Conservation (phyloP, 2,113 vertebrate genomes). For the Neotragus pygmaeus region DNA sequence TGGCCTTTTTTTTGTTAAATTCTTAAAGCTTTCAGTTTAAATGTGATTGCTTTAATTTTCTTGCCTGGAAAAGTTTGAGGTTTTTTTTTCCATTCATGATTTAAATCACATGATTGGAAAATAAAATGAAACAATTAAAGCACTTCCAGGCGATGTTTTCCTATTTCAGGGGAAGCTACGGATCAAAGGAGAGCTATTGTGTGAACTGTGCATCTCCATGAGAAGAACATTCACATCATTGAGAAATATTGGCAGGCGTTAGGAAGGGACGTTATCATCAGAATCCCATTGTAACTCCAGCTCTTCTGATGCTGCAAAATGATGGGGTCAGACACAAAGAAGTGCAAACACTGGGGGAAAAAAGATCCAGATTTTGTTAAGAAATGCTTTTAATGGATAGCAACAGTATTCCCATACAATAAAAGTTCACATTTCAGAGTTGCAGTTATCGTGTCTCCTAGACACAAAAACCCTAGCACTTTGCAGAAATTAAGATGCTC, state of each 20-base stretch:
- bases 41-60: constrained; percentile 53
- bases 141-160: constrained; percentile 79
- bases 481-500: constrained; percentile 52
- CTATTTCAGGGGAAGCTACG: constrained; percentile 75
- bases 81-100: constrained; percentile 71
- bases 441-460: constrained; percentile 23
- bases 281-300: constrained; percentile 60
- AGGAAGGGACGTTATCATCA: constrained; percentile 60
- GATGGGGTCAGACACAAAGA: constrained; percentile 34
- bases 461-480: constrained; percentile 46
- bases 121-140: constrained; percentile 78
- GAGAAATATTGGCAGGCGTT: constrained; percentile 73
- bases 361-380: neutral
- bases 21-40: constrained; percentile 43
- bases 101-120: constrained; percentile 72
- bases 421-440: constrained; percentile 45
- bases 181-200: constrained; percentile 81
- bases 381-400: constrained; percentile 57
- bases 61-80: constrained; percentile 1
- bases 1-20: constrained; percentile 22
- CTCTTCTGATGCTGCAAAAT: constrained; percentile 30
- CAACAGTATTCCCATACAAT: constrained; percentile 15
- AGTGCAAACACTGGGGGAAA: constrained; percentile 13
- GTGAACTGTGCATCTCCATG: constrained; percentile 70
- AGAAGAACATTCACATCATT: constrained; percentile 80